phyloP scores from a whole-genome alignment of 2,113 vertebrate species.

The Sylvietta virens region DNA sequence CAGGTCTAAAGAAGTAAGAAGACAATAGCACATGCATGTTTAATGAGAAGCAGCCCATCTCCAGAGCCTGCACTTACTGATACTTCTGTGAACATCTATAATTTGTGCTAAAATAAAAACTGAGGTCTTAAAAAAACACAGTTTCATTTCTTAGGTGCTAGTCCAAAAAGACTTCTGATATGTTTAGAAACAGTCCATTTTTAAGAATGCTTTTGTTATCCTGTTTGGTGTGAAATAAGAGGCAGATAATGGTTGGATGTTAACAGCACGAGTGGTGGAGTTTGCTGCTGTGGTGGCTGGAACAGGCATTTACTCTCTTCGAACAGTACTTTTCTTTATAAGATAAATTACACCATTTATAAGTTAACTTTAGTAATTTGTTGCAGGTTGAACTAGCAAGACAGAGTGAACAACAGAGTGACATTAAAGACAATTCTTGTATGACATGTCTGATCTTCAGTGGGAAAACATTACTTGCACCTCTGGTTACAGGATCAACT shows the following conservation, averaged over 20 bases:
- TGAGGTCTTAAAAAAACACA: neutral
- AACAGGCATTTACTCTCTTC: neutral
- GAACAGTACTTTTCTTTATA: neutral
- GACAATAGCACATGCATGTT: neutral
- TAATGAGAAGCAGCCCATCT: neutral
- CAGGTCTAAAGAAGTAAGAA: slow-evolving; percentile 43
- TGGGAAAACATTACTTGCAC: neutral
- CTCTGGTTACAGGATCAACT: slow-evolving; percentile 3
- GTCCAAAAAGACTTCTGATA: neutral
- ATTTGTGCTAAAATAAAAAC: neutral
- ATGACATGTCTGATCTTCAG: neutral
- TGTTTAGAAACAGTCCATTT: neutral
- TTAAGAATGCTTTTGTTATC: slow-evolving; percentile 1
- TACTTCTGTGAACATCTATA: neutral
- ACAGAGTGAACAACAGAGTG: neutral
- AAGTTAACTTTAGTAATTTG: neutral
- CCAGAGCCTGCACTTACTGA: neutral
- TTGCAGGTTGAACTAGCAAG: neutral
- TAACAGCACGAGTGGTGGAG: neutral
- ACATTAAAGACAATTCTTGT: neutral
- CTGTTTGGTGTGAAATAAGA: slow-evolving; percentile 38
- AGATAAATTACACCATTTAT: neutral
- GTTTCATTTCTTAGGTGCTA: neutral
- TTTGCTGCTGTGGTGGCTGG: neutral
- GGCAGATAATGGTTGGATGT: neutral